phyloP scores from a whole-genome alignment of 2,113 vertebrate genomes.

The Crypturellus undulatus region DNA sequence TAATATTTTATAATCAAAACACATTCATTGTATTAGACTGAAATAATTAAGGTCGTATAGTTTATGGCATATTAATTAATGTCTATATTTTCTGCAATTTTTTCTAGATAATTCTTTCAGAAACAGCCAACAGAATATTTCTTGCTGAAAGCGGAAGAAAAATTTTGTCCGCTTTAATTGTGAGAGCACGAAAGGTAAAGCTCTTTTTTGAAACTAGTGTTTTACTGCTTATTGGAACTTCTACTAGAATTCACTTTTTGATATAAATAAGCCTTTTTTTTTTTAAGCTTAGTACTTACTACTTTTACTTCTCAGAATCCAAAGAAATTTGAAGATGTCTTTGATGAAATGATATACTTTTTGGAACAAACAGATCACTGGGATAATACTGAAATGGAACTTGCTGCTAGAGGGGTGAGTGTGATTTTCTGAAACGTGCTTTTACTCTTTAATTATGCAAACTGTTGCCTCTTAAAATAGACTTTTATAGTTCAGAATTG shows the following conservation, averaged over 20 bases:
- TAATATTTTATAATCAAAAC: background rate
- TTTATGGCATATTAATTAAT: background rate
- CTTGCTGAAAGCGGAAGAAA: conserved; percentile 92
- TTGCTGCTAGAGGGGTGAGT: conserved; percentile 90
- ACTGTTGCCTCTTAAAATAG: background rate
- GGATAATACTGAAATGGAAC: conserved; percentile 91
- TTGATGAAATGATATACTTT: conserved; percentile 95
- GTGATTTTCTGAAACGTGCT: conserved; percentile 8
- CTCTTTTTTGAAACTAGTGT: background rate
- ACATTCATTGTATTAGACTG: background rate
- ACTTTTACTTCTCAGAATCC: conserved; percentile 84
- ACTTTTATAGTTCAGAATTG: background rate
- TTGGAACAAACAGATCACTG: conserved; percentile 92
- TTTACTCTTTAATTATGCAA: background rate
- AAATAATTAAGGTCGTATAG: background rate
- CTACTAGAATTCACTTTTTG: background rate
- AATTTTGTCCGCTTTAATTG: conserved; percentile 92
- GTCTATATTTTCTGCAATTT: background rate
- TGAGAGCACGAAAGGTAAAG: conserved; percentile 90
- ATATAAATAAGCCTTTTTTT: background rate
- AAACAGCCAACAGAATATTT: conserved; percentile 88
- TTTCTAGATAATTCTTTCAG: conserved; percentile 90
- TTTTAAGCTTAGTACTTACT: background rate
- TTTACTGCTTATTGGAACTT: background rate
- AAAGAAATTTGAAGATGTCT: conserved; percentile 95